A percentile compares a stretch with the other conserved stretches of the same genome.
Evolutionary conservation across 2,888 invertebrate species (phyloP).

Genomic region (Epinotia brunnichana): DNA sequence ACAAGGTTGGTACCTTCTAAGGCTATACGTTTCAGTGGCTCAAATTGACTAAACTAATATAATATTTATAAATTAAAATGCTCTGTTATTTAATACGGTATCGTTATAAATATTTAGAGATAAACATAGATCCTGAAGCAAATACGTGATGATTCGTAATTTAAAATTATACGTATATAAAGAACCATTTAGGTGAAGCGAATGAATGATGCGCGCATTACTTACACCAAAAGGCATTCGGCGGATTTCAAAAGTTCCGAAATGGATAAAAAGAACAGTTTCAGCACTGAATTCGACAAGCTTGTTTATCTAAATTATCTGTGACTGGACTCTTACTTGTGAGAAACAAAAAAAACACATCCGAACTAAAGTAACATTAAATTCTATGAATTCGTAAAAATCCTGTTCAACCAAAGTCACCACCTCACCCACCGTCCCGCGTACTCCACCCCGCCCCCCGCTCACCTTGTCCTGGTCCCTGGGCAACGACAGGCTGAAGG

Average conservation of each 20-base stretch:
- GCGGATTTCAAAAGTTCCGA: neutral
- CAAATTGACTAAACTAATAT: too few species aligned
- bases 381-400: neutral
- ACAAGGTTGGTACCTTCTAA: too few species aligned
- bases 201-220: too few species aligned
- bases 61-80: too few species aligned
- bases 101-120: too few species aligned
- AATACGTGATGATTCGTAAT: neutral
- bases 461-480: conserved; percentile 83
- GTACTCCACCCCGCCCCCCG: conserved; percentile 37
- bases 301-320: too few species aligned
- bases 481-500: conserved; percentile 90
- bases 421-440: conserved; percentile 66
- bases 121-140: neutral
- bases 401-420: conserved; percentile 25
- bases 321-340: neutral
- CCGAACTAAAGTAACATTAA: neutral
- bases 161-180: neutral
- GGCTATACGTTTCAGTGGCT: too few species aligned
- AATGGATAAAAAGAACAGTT: neutral
- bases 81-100: too few species aligned
- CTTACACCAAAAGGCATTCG: neutral
- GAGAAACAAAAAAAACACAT: neutral
- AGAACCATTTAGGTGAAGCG: neutral
- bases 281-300: too few species aligned